Evolutionary conservation across 2,888 invertebrate genomes (phyloP).

Genomic region (Sialis lutaria): DNA sequence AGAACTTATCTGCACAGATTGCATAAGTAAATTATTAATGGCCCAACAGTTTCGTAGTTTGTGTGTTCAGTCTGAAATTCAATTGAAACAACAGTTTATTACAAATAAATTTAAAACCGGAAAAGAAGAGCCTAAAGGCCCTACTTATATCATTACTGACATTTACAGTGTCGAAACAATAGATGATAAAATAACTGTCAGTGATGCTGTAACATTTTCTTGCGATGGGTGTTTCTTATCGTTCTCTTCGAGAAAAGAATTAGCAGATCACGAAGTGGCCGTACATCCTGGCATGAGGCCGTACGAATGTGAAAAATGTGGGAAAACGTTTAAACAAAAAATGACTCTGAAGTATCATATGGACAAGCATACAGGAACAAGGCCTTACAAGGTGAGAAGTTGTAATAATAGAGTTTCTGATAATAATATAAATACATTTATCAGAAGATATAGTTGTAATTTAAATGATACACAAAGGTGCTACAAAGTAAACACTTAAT

Average conservation of each 20-base stretch:
- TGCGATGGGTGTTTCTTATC: not conserved
- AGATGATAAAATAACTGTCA: no score
- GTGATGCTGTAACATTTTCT: no score
- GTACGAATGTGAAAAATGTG: constrained; percentile 2
- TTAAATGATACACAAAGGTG: no score
- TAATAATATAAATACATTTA: no score
- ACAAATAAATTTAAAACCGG: not conserved
- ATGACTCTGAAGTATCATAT: constrained; percentile 2
- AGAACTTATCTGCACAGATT: constrained; percentile 1
- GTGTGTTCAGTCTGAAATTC: constrained; percentile 2
- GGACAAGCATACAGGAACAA: not conserved
- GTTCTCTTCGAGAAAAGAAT: not conserved
- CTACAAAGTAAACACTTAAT: no score
- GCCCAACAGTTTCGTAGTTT: constrained; percentile 3
- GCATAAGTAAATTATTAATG: constrained; percentile 1
- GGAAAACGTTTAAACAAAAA: constrained; percentile 4
- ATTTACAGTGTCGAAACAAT: no score
- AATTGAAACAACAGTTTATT: constrained; percentile 1
- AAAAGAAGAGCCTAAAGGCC: no score
- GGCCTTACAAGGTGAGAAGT: not conserved
- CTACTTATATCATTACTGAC: no score
- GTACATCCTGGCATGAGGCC: constrained; percentile 3
- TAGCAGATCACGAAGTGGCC: constrained; percentile 1
- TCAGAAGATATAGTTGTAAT: no score
- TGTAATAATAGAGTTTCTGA: no score